Evolutionary conservation across 2,888 invertebrate genomes (phyloP).

Genomic region (Ophion ventricosus): DNA sequence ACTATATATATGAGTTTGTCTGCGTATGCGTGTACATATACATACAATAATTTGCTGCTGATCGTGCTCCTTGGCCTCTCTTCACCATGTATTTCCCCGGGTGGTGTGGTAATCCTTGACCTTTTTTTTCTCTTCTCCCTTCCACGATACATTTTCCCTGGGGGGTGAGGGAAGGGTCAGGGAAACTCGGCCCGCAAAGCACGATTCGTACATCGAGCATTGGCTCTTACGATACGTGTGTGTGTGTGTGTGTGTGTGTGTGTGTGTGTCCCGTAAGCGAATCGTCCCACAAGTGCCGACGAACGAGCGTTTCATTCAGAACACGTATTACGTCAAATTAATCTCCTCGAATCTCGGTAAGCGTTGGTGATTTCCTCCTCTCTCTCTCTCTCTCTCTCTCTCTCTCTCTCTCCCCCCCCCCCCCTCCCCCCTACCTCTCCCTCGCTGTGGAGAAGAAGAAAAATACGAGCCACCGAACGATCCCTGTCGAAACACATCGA

Average conservation of each 20-base stretch:
- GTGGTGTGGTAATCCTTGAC: constrained; percentile 75
- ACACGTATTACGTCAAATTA: constrained; percentile 70
- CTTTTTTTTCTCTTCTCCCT: constrained; percentile 64
- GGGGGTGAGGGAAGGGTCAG: constrained; percentile 62
- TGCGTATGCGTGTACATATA: constrained; percentile 12
- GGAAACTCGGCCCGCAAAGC: constrained; percentile 41
- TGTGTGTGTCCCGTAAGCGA: constrained; percentile 20
- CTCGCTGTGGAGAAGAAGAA: neutral
- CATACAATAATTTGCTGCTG: constrained; percentile 31
- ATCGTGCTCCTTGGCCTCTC: constrained; percentile 45
- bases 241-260: too few species aligned
- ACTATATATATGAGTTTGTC: neutral
- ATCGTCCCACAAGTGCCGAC: constrained; percentile 26
- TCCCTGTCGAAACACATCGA: neutral
- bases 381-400: too few species aligned
- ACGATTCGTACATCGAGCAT: constrained; percentile 15
- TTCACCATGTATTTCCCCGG: constrained; percentile 59
- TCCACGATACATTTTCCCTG: constrained; percentile 60
- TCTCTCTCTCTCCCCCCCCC: too few species aligned
- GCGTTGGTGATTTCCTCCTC: constrained; percentile 44
- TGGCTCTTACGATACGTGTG: neutral
- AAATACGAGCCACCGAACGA: neutral
- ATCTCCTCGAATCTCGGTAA: constrained; percentile 61
- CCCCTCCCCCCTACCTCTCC: too few species aligned
- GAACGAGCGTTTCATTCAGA: constrained; percentile 62